Base-by-base conservation (phyloP, 64 coral and sea anemone genomes). In the Dendronephthya gigantea region DNA sequence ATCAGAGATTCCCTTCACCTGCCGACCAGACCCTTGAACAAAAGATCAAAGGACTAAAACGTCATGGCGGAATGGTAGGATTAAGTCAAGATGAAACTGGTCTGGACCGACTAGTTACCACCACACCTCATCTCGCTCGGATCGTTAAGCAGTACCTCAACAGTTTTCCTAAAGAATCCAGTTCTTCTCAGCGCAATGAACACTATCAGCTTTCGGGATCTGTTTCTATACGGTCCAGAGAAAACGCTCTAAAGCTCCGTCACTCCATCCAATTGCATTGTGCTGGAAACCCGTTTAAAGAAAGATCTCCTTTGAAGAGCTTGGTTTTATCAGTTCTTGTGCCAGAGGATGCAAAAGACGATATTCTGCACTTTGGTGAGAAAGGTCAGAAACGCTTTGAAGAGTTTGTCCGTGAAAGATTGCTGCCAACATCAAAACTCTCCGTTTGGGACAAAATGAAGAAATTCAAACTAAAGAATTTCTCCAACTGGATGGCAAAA, bases 391-490 rank as follows among this genome's bases (percentile, higher is more conserved):
- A 32, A 66, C 68, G 39, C 15, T 81, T 76, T 87, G 65, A 45
- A 40, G 37, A 87, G 72, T 87, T 87, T 68, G 86, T 81, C 22
- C 35, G 76, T 49, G 68, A 87, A 34, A 87, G 86, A 81, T 68
- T 75, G 65, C 51, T 79, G 66, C 59, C 68, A 51, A 35, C 62
- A n/a, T 87, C 86, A 12, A 87, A 87, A 68, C 86, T 69, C 65
- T 81, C 66, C 12, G 59, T 87, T 27, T 87, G 86, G 86, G 86
- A 87, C 32, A 17, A 41, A 31, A 87, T 87, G 40, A 87, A 79
- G 72, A 87, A 87, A 68, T 28, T 87, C 19, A 87, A 79, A 36
- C 86, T 87, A 40, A 87, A 87, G 86, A 87, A 35, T 68, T 87
- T 87, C 39, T 72, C 65, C 72, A 74, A 50, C 65, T 87, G 86